Base-by-base conservation (phyloP, 2,797 vertebrate species). In the Fratercula arctica region DNA sequence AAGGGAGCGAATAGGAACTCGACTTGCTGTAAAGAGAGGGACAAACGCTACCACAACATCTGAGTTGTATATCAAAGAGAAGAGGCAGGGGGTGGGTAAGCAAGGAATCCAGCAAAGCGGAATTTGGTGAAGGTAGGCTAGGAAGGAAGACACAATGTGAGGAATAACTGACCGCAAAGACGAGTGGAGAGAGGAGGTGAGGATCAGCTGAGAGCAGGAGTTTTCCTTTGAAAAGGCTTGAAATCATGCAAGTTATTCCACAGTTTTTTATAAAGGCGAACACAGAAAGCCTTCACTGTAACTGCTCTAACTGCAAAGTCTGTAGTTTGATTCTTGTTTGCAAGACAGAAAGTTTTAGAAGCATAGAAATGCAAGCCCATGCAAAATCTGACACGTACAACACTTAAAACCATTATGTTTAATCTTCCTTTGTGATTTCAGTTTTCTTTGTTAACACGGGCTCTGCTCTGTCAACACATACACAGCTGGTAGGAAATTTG, bases 241-340 rank as follows among this genome's bases (percentile, higher is more conserved):
- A 87, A 92, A 92, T 93, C 90, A 48, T 90, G 73, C 78, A 89
- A 11, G 60, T 70, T 73, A 81, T 74, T 89, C 64, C 74, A 91
- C 50, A 56, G 33, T 28, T 89, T 94, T 94, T 88, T 72, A 89
- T 63, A 87, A 92, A 90, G 68, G 53, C 4, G 4, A 91, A 43
- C 72, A 79, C 75, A 87, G 90, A 97, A 93, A 95, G 78, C 81
- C 75, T 85, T 96, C 70, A 41, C 77, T 85, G 50, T 51, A 93
- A 56, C 81, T 85, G 39, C 67, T 80, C 76, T 85, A 82, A 89
- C 81, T 93, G 78, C 87, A 82, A 77, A 90, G 67, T 33, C 67
- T 86, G 63, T 86, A 57, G 67, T 85, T 88, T 43, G 57, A 81
- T 73, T 79, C 93, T 81, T 88, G 33, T 78, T 96, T 94, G 86